A percentile compares a stretch with the other conserved stretches of the same genome.
These are phyloP conservation scores for Diacarnus erythraeanus DNA, from an alignment of 37 sponge, comb jelly and placozoan species.

Conservation along the genomic window DNA sequence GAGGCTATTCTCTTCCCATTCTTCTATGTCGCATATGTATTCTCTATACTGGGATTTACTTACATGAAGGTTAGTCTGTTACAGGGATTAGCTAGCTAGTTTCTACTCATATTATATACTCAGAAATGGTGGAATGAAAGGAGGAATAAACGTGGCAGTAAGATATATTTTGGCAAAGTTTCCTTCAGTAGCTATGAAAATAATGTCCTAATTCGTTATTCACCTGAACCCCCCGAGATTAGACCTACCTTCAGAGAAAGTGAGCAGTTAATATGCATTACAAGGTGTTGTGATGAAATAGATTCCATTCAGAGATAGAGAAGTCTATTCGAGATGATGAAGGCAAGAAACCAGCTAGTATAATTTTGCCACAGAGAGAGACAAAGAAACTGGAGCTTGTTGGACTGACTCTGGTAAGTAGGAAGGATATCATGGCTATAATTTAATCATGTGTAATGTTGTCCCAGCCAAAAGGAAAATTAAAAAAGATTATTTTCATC, in stretches of 20 bases:
- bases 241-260: too few species aligned
- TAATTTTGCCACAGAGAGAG: not conserved
- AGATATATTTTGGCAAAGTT: too few species aligned
- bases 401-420: constrained; percentile 37
- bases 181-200: not conserved
- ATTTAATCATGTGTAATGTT: not conserved
- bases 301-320: constrained; percentile 24
- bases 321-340: not conserved
- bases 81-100: not conserved
- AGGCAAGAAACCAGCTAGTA: not conserved
- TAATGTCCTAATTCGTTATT: too few species aligned
- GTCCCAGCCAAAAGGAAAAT: constrained; percentile 44
- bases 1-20: constrained; percentile 60
- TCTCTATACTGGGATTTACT: constrained; percentile 29
- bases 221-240: too few species aligned
- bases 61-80: constrained; percentile 17
- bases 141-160: not conserved
- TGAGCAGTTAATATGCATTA: too few species aligned
- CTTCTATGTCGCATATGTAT: constrained; percentile 53
- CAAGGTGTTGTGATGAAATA: too few species aligned
- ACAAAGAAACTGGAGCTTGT: constrained; percentile 3
- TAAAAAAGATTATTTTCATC: constrained; percentile 31
- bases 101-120: not conserved
- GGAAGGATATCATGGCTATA: not conserved
- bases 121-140: not conserved